Evolutionary conservation across 2,888 invertebrate genomes (phyloP), one percentile per base, ranked within the genome.

Genomic region (Meandrusa payeni): DNA sequence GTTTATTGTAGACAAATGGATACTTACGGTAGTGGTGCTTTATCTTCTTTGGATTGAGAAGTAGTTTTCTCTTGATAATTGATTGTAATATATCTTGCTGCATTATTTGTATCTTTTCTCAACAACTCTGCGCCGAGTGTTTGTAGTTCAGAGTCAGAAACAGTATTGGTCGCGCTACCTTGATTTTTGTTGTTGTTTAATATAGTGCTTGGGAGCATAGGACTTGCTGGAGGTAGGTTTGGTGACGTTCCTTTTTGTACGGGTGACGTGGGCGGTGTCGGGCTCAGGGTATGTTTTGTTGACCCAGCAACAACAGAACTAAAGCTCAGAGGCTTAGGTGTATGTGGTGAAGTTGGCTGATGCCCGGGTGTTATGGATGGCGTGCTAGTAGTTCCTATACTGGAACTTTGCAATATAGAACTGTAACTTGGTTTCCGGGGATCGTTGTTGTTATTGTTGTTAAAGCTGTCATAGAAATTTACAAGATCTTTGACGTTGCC

Each of bases 51-150:
- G 7, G 92, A 92, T 33, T 90, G 89, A 4, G 94, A 93, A 1
- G 91, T 90, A 0, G 95, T 95, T 69, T 91, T 91, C 50, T 92
- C 92, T 79, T 96, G 95, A 47, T 91, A 88, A 69, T 95, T 93
- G 1, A 95, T 63, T 0, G 89, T 91, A n/a, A 95, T 85, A 52
- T 90, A 89, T 61, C 80, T 91, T 3, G 93, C 90, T 24, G 93
- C 93, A 69, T 94, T 95, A 69, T 94, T 95, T 0, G 75, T 77
- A 64, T 95, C 95, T 64, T 93, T 93, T 41, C 88, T 89, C 43
- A 93, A 88, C 10, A 95, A 76, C 38, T 90, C 90, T 76, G 95
- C 95, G 7, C 94, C 91, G 36, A 95, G 78, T 28, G 90, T 89
- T 59, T 91, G 89, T 27, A 94, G 69, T 71, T 94, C 92, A 51